phyloP scores from a whole-genome alignment of 2,888 invertebrate species.

The Pristionchus arcanus region DNA sequence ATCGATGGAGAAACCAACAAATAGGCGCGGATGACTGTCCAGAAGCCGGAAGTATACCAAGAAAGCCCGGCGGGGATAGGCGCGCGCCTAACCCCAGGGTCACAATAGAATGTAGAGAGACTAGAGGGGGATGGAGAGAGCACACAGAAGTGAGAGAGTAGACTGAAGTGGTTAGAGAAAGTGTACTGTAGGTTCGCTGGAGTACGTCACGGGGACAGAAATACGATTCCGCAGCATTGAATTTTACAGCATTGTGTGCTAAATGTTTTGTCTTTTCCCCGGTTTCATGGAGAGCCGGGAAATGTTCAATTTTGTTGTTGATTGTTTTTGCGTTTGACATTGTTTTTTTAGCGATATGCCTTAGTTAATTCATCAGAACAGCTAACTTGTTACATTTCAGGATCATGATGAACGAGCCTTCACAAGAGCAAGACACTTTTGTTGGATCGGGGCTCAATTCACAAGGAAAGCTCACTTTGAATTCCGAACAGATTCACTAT shows the following conservation, averaged over 20 bases:
- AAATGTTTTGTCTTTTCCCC: neutral
- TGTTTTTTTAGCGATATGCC: neutral
- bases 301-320: neutral
- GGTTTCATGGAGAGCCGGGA: neutral
- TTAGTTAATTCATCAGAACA: neutral
- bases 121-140: constrained; percentile 20
- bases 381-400: neutral
- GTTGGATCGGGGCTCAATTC: constrained; percentile 11
- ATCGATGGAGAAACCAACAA: neutral
- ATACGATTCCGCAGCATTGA: no score
- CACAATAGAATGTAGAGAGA: constrained; percentile 40
- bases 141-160: neutral
- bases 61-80: neutral
- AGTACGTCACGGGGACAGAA: no score
- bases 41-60: constrained; percentile 30
- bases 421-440: constrained; percentile 41
- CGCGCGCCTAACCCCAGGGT: constrained; percentile 41
- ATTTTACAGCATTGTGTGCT: neutral
- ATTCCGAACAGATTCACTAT: constrained; percentile 65
- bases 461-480: constrained; percentile 56
- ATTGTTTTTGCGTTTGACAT: neutral
- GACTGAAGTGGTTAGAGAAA: no score
- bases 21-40: neutral
- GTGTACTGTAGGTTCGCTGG: no score
- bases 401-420: neutral